These are phyloP conservation scores for Torymus auratus DNA, from an alignment of 2,888 invertebrate species.

Conservation along the genomic window DNA sequence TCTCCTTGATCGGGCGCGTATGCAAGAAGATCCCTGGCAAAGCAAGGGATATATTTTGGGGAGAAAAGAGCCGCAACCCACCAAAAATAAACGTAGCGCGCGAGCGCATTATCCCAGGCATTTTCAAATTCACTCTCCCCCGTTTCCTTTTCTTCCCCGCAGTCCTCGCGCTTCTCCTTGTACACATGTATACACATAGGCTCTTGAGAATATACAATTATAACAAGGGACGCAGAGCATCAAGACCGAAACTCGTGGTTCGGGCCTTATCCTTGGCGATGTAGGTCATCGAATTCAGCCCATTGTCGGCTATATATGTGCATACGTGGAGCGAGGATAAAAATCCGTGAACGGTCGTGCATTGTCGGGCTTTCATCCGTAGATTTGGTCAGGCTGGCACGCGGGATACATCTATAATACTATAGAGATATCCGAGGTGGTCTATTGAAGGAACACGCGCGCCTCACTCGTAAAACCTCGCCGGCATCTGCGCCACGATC, in stretches of 20 bases:
- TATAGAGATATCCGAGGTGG: not conserved
- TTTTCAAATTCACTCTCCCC: no score
- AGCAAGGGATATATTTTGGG: no score
- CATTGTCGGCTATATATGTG: not conserved
- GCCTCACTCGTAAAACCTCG: conserved; percentile 4
- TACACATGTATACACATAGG: no score
- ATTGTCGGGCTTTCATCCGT: conserved; percentile 23
- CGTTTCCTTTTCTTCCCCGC: no score
- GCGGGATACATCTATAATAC: not conserved
- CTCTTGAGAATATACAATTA: no score
- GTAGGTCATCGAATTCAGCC: not conserved
- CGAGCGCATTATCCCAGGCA: no score
- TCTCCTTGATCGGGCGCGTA: no score
- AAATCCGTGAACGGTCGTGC: conserved; percentile 34
- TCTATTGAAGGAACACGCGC: conserved; percentile 35
- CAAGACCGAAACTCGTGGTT: not conserved
- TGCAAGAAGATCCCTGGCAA: no score
- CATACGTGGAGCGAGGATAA: not conserved
- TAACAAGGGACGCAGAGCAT: not conserved
- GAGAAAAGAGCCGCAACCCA: no score
- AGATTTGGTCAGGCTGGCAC: no score
- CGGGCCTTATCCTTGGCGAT: not conserved
- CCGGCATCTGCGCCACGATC: conserved; percentile 10
- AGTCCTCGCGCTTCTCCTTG: no score
- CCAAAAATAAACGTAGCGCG: no score